Evolutionary conservation across 1,140 invertebrate genomes (phyloP), one percentile per base, ranked within the genome.

Genomic region (Holotrichia oblita): DNA sequence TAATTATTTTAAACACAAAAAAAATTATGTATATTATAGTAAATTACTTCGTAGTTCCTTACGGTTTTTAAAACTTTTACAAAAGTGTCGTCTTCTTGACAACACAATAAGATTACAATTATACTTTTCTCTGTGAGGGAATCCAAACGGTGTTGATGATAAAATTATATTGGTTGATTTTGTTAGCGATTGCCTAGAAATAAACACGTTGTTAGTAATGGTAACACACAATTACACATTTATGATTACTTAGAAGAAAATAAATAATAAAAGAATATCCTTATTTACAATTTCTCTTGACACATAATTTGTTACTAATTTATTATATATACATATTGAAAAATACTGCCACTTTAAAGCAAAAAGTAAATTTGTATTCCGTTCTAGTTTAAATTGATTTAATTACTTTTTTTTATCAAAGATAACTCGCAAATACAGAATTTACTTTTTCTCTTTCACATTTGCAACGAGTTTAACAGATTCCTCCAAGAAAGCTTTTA

Each of bases 121-220:
- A 69, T 69, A 27, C 22, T 69, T 69, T 69, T 69, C 61, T 69
- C 61, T 69, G 61, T 81, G 82, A 80, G 79, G 78, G 77, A 78
- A 81, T 81, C 82, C 83, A 84, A 80, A 82, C 81, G 83, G 81
- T 84, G 83, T 73, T 80, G 83, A 8, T 40, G 78, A 76, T 77
- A 24, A 69, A 64, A 22, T 61, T 76, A 77, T 82, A 78, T 77
- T 78, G 80, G 82, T 76, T 78, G 79, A 79, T 77, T 82, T 83
- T 80, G 81, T 85, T 86, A 86, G 83, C 84, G 85, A 81, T 85
- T 85, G 78, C 84, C 85, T 86, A 85, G 81, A 86, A 86, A 81
- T 77, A 84, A 85, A 84, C 76, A 83, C 80, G 7, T 75, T 42
- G 78, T 81, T 81, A 81, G 64, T 81, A 34, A 27, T 27, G 6